These are phyloP conservation scores for Dascyllus trimaculatus DNA, from an alignment of 2,113 vertebrate genomes.

Conservation along the genomic window DNA sequence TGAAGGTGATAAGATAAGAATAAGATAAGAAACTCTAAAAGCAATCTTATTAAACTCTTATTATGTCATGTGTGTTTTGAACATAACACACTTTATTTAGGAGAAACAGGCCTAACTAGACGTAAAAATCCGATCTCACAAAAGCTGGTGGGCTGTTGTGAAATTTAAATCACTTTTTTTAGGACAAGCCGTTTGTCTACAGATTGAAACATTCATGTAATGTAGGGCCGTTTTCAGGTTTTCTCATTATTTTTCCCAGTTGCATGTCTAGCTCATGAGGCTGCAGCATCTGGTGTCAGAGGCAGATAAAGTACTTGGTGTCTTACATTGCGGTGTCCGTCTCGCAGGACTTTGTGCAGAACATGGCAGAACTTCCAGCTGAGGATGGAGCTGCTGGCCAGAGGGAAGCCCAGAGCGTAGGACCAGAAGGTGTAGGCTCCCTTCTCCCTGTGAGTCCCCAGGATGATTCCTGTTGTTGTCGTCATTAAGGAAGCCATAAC, in stretches of 20 bases:
- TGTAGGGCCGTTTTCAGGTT: no score
- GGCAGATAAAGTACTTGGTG: not conserved
- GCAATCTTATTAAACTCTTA: no score
- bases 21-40: not conserved
- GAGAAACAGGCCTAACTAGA: no score
- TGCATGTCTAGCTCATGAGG: not conserved
- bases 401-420: constrained; percentile 93
- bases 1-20: no score
- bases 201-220: no score
- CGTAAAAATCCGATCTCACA: no score
- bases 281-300: not conserved
- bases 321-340: constrained; percentile 95
- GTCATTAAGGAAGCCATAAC: constrained; percentile 81
- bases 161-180: no score
- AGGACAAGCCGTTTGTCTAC: no score
- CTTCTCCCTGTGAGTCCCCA: constrained; percentile 97
- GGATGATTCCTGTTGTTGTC: constrained; percentile 89
- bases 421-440: constrained; percentile 99
- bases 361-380: constrained; percentile 99
- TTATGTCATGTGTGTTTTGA: no score
- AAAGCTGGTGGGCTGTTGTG: no score
- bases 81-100: not conserved
- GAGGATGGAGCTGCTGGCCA: constrained; percentile 93
- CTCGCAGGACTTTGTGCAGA: constrained; percentile 95
- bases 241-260: not conserved